Evolutionary conservation across 1,140 invertebrate species (phyloP), one percentile per base, ranked within the genome.

Genomic region (Lucilia cuprina): DNA sequence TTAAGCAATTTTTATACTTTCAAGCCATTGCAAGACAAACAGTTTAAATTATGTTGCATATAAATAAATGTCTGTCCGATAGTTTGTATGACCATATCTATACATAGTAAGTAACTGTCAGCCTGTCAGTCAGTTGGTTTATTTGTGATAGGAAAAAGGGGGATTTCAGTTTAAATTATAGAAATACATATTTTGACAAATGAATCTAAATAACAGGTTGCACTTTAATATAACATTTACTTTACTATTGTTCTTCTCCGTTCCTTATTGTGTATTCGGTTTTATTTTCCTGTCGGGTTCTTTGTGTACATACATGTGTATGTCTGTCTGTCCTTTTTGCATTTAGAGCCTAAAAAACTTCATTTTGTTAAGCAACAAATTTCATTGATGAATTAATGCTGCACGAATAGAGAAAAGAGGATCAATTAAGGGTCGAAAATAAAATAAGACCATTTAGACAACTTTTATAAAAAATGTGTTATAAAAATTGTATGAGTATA

Each of bases 121-220:
- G 80, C 19, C 49, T 60, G 49, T 82, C 55, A 30, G 21, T 30
- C 25, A 30, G 25, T 30, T 35, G 35, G 0, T 74, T 19, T 75
- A 0, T 10, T 5, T 75, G 74, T 83, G 60, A 49, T 21, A 19
- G 12, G 17, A 12, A 17, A 30, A 35, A 83, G 41, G 47, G 25
- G 47, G 65, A 50, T 30, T 17, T 75, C 17, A 21, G 88, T 34
- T 21, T 17, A 74, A 60, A 60, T 60, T 60, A n/a, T 10, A 8
- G 41, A 41, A 19, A 34, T n/a, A 83, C 78, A 50, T 88, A 90
- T 90, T 91, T 91, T 91, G 90, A 91, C 90, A 91, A 91, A 91
- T 91, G 90, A 91, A 91, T 86, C 87, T 86, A 91, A 91, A 91
- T 91, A 91, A 91, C 89, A 91, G 90, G 90, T 90, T 91, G 88